Evolutionary conservation across 2,888 invertebrate species (phyloP), one percentile per base, ranked within the genome.

Genomic region (Saturnia pavonia): DNA sequence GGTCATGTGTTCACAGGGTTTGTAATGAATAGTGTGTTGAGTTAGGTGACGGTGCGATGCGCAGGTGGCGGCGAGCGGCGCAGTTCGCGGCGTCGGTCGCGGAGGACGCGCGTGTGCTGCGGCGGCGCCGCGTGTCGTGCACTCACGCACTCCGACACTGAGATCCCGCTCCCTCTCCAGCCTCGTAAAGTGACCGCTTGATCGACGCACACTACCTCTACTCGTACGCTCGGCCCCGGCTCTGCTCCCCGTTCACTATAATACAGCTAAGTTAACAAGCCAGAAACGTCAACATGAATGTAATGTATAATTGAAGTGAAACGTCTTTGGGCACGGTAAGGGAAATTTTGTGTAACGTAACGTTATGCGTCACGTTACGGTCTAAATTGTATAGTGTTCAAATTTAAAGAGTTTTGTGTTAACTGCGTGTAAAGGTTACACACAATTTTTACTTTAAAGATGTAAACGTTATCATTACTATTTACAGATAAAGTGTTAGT

Each of bases 91-190:
- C 92, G 94, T 76, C 85, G 93, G 80, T 92, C 93, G 83, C 85
- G 94, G 89, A 92, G 94, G 85, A 79, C 91, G 87, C 91, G 93
- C 84, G 82, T 92, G 89, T 91, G 91, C 89, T 83, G 86, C 82
- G 83, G 87, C 83, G 87, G 89, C 85, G 82, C 88, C 90, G 76
- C 86, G 83, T 90, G 91, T 82, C 91, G 93, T 82, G 76, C 88
- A 76, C 85, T 89, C 91, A 75, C 91, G 77, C 93, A 88, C 92
- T 86, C 92, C 91, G 94, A 93, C 92, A 86, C 91, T 91, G 94
- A 94, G 84, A 80, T 91, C 92, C 89, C 94, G 94, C 86, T 94
- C 94, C 85, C 94, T 94, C 85, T 94, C 94, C 94, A 94, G 92
- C 85, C 94, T 94, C 92, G 94, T 92, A 84, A 92, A 91, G 92